Percentiles rank a stretch among this genome's conserved stretches.
Conservation (phyloP, 1,140 invertebrate genomes). For the Drosophila athabasca region DNA sequence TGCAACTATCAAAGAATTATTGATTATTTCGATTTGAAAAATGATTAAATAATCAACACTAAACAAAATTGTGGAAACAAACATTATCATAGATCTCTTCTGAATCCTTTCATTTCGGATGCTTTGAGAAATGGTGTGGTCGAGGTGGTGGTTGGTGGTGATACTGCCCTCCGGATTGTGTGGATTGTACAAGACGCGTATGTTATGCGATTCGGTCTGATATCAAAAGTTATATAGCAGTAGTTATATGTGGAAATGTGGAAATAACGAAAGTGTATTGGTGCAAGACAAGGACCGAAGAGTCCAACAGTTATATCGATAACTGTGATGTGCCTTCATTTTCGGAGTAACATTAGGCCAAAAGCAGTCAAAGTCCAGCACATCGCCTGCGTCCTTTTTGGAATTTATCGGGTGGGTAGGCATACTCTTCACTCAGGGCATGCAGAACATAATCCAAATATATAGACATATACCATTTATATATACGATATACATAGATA, state of each 20-base stretch:
- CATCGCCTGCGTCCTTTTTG: constrained; percentile 69
- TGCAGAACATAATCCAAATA: constrained; percentile 57
- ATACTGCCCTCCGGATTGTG: constrained; percentile 37
- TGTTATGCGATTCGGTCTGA: constrained; percentile 38
- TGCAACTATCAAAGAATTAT: constrained; percentile 50
- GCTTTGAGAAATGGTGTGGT: constrained; percentile 41
- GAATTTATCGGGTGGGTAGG: constrained; percentile 39
- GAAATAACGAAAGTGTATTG: constrained; percentile 28
- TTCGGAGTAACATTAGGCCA: constrained; percentile 42
- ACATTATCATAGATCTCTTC: constrained; percentile 21
- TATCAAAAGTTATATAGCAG: constrained; percentile 34
- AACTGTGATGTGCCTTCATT: constrained; percentile 76
- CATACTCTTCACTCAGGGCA: constrained; percentile 55
- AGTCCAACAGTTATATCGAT: constrained; percentile 77
- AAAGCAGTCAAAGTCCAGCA: constrained; percentile 37
- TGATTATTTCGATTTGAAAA: constrained; percentile 30
- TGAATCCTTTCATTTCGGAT: constrained; percentile 29
- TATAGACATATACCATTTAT: constrained; percentile 50
- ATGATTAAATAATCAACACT: constrained; percentile 38
- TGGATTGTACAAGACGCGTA: constrained; percentile 43
- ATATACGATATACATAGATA: constrained; percentile 26
- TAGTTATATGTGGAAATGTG: constrained; percentile 37
- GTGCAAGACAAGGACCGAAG: constrained; percentile 82
- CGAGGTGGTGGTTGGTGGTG: constrained; percentile 49
- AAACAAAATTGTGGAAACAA: constrained; percentile 32